A percentile compares a stretch with the other conserved stretches of the same genome.
Evolutionary conservation across 1,140 invertebrate genomes (phyloP).

Genomic region (Drosophila melanogaster): Release_6_plus_ISO1_MT NT_033777.3:20321001-20321500

Average conservation of each 20-base stretch:
- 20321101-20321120: background rate
- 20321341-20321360: background rate
- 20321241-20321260: background rate
- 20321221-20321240: conserved; percentile 58
- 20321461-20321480: conserved; percentile 64
- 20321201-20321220: conserved; percentile 32
- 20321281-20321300: background rate
- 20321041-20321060: too few species aligned
- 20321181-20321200: background rate
- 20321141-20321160: conserved; percentile 1
- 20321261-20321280: background rate
- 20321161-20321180: conserved; percentile 13
- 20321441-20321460: background rate
- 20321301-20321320: conserved; percentile 12
- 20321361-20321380: background rate
- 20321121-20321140: background rate
- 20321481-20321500: conserved; percentile 84
- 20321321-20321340: conserved; percentile 5
- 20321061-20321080: too few species aligned
- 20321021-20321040: too few species aligned
- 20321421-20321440: background rate
- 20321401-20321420: conserved; percentile 27
- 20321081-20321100: too few species aligned
- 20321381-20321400: conserved; percentile 6
- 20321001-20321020: too few species aligned